Conservation (phyloP, 2,888 invertebrate species). For the Drosophila diplacantha region DNA sequence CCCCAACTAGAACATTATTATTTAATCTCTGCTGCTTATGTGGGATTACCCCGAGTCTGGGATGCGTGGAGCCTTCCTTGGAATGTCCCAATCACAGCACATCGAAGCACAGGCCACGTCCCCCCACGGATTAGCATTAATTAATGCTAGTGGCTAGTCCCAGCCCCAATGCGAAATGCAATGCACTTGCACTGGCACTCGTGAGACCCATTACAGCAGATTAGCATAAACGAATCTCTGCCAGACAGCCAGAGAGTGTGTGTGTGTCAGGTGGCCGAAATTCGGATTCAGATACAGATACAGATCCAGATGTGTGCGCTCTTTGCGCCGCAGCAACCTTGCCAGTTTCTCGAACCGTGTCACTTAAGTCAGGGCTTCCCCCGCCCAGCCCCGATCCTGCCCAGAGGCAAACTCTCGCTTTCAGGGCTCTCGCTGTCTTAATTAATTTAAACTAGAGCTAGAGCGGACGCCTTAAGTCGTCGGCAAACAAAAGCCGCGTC, state of each 20-base stretch:
- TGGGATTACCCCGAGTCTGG: not conserved
- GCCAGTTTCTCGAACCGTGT: constrained; percentile 46
- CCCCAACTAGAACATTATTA: no score
- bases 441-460: constrained; percentile 60
- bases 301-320: constrained; percentile 1
- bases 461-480: constrained; percentile 40
- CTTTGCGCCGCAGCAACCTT: constrained; percentile 40
- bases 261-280: constrained; percentile 14
- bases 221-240: constrained; percentile 20
- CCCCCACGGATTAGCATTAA: constrained; percentile 11
- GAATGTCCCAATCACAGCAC: not conserved
- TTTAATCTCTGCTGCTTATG: no score
- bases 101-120: constrained; percentile 4
- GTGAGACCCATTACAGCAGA: constrained; percentile 22
- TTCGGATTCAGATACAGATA: constrained; percentile 1
- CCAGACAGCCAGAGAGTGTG: not conserved
- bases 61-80: not conserved
- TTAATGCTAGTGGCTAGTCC: constrained; percentile 14
- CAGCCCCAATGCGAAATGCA: constrained; percentile 13
- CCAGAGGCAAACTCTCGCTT: constrained; percentile 55
- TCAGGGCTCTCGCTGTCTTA: constrained; percentile 48
- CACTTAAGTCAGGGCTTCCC: constrained; percentile 25
- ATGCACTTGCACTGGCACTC: constrained; percentile 17
- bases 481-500: constrained; percentile 49
- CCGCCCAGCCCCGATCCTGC: constrained; percentile 1